phyloP scores from a whole-genome alignment of 2,888 invertebrate genomes.

The Cephus pygmeus region DNA sequence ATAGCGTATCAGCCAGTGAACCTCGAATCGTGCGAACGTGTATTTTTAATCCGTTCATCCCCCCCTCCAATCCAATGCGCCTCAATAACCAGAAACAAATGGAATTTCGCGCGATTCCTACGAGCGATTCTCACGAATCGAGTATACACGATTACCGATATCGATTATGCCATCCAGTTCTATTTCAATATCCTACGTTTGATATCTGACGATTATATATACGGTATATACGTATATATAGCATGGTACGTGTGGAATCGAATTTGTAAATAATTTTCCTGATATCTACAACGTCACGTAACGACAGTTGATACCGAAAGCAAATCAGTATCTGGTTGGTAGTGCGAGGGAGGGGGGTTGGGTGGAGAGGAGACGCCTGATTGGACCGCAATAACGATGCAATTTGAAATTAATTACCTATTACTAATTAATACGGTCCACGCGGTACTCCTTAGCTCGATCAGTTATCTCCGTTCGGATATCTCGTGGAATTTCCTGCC shows the following conservation, averaged over 20 bases:
- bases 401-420: not conserved
- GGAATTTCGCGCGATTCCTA: slow-evolving; percentile 55
- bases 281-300: not conserved
- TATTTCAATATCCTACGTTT: not conserved
- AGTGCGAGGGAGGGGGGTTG: not conserved
- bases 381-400: not conserved
- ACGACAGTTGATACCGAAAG: not conserved
- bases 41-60: not conserved
- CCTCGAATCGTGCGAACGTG: slow-evolving; percentile 9
- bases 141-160: not conserved
- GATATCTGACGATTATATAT: not conserved
- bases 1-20: slow-evolving; percentile 19
- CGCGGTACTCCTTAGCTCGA: not conserved
- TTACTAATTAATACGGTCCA: not conserved
- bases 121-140: slow-evolving; percentile 52
- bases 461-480: not conserved
- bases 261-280: not conserved
- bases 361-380: not conserved
- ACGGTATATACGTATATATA: too few species aligned
- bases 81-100: slow-evolving; percentile 44
- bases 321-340: not conserved
- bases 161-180: not conserved
- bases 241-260: too few species aligned
- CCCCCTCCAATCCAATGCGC: not conserved
- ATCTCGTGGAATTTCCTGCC: not conserved